These are phyloP conservation scores for Sinelater perroti DNA, from an alignment of 2,888 invertebrate genomes.

Conservation along the genomic window DNA sequence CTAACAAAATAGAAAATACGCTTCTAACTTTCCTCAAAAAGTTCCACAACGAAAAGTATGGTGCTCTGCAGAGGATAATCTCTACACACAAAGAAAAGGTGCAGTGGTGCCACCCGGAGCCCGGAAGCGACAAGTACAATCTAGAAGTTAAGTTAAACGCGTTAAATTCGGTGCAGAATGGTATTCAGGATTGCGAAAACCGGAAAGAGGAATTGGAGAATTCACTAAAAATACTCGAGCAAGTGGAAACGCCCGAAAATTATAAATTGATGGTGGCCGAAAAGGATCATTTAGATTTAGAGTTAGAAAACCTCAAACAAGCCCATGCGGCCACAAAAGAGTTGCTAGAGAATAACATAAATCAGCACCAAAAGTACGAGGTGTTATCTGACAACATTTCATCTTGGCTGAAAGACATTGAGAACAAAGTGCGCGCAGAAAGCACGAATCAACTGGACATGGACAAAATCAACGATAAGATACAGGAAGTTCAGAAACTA, in stretches of 20 bases:
- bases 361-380: constrained; percentile 85
- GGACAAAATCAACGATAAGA: constrained; percentile 73
- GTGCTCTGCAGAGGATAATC: constrained; percentile 82
- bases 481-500: constrained; percentile 70
- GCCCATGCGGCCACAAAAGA: constrained; percentile 75
- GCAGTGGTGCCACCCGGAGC: constrained; percentile 89
- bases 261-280: constrained; percentile 73
- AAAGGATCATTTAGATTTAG: constrained; percentile 73
- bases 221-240: constrained; percentile 74
- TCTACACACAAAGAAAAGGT: constrained; percentile 87
- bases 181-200: constrained; percentile 74
- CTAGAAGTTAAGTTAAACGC: constrained; percentile 89
- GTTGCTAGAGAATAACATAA: constrained; percentile 74
- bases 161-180: constrained; percentile 76
- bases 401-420: constrained; percentile 81
- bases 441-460: constrained; percentile 76
- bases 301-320: constrained; percentile 74
- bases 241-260: constrained; percentile 77
- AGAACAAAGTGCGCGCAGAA: constrained; percentile 77
- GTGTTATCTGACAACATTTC: constrained; percentile 76
- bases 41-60: constrained; percentile 84
- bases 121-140: constrained; percentile 89
- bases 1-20: constrained; percentile 82
- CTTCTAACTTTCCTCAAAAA: constrained; percentile 85
- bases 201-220: constrained; percentile 74